phyloP scores from a whole-genome alignment of 2,113 vertebrate genomes.

The Sterrhoptilus dennistouni region DNA sequence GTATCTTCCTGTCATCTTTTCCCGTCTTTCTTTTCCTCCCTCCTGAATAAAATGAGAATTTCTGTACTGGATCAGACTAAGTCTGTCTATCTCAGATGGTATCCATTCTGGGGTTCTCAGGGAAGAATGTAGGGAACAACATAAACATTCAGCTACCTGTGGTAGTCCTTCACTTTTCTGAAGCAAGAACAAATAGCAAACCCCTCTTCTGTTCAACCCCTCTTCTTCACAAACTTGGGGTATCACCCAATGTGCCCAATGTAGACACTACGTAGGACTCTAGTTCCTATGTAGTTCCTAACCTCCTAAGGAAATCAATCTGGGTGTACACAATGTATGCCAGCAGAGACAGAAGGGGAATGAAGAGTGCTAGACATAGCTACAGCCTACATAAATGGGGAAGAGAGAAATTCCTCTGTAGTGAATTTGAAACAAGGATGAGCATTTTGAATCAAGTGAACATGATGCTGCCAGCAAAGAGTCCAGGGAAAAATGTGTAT shows the following conservation, averaged over 20 bases:
- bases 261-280: rapidly evolving
- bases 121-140: neutral
- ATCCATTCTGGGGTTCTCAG: neutral
- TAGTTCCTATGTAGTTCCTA: neutral
- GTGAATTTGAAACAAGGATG: neutral
- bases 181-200: neutral
- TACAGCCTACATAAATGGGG: neutral
- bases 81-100: neutral
- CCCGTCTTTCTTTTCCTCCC: neutral
- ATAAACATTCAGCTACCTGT: neutral
- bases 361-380: neutral
- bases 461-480: neutral
- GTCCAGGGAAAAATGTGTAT: neutral
- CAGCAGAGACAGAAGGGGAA: neutral
- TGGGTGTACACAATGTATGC: neutral
- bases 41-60: neutral
- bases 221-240: neutral
- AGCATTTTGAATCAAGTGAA: neutral
- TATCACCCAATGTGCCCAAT: neutral
- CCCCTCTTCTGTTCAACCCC: neutral
- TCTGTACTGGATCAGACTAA: neutral
- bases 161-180: neutral
- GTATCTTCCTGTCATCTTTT: neutral
- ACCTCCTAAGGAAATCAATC: neutral
- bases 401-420: neutral